Evolutionary conservation across 1,140 invertebrate genomes (phyloP), one percentile per base, ranked within the genome.

Genomic region (Philopotamus ludificatus): DNA sequence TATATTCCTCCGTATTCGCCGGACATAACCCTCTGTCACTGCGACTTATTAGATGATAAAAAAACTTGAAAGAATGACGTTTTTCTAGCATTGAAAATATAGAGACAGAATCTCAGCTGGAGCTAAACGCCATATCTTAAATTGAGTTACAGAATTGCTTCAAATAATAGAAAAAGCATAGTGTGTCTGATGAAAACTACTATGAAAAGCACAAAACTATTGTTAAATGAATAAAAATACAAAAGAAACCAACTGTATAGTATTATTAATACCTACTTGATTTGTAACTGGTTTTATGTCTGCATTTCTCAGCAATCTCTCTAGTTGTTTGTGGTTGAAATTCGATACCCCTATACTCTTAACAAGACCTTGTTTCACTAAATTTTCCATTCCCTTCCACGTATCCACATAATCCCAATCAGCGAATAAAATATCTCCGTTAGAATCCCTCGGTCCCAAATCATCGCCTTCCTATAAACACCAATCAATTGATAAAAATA

Each of bases 261-360:
- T n/a, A 53, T 50, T 2, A 15, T 39, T 70, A 59, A 79, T 77
- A 73, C 95, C 92, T 74, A 89, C 87, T 81, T 94, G 91, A 73
- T 89, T 85, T 8, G 81, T 84, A 7, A 84, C 86, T 26, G 92
- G 92, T 68, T 85, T 86, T 53, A 94, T 87, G 59, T 75, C 84
- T 20, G 83, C 83, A n/a, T 77, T 76, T 4, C 82, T 77, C 23
- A 93, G 70, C 15, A 95, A 72, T 21, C 86, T 79, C 64, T 87
- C 79, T 7, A 93, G 81, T 78, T 95, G 93, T 60, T 83, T 77
- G 51, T 78, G 84, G 72, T 91, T 94, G 74, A 95, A 95, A 74
- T 95, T 95, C 1, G 91, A 93, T 1, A 95, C 63, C 18, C 93
- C 93, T 72, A 95, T 93, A 16, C 86, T 86, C 68, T 84, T 88